Evolutionary conservation across 2,888 invertebrate species (phyloP).

Genomic region (Hemaris fuciformis): DNA sequence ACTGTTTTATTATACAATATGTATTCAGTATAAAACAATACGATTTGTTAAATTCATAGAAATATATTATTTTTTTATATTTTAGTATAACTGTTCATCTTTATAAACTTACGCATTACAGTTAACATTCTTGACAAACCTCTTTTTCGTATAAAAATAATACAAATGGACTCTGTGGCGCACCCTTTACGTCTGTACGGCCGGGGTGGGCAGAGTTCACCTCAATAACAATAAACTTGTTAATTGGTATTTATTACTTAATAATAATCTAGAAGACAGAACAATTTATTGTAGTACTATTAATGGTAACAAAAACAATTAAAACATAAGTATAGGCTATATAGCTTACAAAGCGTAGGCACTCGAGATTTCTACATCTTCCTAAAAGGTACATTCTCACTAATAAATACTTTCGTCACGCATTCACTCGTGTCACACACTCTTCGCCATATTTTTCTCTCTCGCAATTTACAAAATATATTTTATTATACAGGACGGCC

Average conservation of each 20-base stretch:
- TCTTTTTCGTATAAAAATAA: constrained; percentile 72
- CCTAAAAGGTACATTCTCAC: constrained; percentile 75
- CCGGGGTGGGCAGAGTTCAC: constrained; percentile 9
- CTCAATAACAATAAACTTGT: constrained; percentile 75
- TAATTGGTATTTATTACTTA: constrained; percentile 78
- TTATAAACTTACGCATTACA: constrained; percentile 80
- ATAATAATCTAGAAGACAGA: constrained; percentile 76
- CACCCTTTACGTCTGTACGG: constrained; percentile 24
- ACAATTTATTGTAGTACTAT: constrained; percentile 71
- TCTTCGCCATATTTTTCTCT: constrained; percentile 45
- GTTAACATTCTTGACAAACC: constrained; percentile 78
- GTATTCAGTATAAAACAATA: constrained; percentile 81
- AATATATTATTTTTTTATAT: constrained; percentile 70
- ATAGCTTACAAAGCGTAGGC: constrained; percentile 82
- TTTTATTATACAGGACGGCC: constrained; percentile 67
- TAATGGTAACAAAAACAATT: constrained; percentile 81
- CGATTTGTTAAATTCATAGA: constrained; percentile 81
- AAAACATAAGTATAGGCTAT: constrained; percentile 71
- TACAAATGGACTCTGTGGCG: constrained; percentile 59
- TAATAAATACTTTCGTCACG: constrained; percentile 76
- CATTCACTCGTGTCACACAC: constrained; percentile 53
- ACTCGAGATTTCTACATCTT: constrained; percentile 81
- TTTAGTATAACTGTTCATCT: constrained; percentile 78
- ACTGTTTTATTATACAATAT: constrained; percentile 74
- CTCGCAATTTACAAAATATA: constrained; percentile 52